Percentiles rank a stretch among this genome's conserved stretches.
Conservation (phyloP, 1,140 invertebrate species). For the Cheumatopsyche charites region DNA sequence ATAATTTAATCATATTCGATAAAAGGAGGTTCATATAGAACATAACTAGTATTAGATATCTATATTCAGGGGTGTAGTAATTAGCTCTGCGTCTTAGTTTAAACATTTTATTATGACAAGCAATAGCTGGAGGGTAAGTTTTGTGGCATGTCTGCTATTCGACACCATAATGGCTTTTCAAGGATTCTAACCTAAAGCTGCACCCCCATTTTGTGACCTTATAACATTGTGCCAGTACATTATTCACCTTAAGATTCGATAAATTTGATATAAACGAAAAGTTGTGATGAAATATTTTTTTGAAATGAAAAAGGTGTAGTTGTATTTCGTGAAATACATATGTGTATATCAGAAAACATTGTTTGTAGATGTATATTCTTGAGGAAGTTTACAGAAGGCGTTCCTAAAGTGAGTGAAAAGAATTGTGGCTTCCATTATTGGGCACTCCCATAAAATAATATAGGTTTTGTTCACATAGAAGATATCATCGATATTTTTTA, state of each 20-base stretch:
- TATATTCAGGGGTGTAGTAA: not conserved
- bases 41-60: not conserved
- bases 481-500: no score
- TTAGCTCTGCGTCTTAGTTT: conserved; percentile 10
- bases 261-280: no score
- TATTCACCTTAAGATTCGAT: no score
- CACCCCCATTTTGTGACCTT: no score
- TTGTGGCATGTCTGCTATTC: conserved; percentile 21
- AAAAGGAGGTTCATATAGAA: no score
- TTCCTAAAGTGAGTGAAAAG: not conserved
- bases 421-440: conserved; percentile 20
- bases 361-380: no score
- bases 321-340: no score
- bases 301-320: no score
- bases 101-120: conserved; percentile 29
- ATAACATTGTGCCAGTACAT: no score
- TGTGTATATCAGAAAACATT: no score
- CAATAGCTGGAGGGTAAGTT: not conserved
- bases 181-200: not conserved
- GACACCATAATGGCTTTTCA: conserved; percentile 30
- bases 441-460: conserved; percentile 3
- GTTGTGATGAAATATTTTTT: no score
- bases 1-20: conserved; percentile 1
- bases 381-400: conserved; percentile 21
- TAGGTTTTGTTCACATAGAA: no score